Percentiles rank a stretch among this genome's conserved stretches.
phyloP scores from a whole-genome alignment of 2,888 invertebrate species.

The Drosophila nigricruria region DNA sequence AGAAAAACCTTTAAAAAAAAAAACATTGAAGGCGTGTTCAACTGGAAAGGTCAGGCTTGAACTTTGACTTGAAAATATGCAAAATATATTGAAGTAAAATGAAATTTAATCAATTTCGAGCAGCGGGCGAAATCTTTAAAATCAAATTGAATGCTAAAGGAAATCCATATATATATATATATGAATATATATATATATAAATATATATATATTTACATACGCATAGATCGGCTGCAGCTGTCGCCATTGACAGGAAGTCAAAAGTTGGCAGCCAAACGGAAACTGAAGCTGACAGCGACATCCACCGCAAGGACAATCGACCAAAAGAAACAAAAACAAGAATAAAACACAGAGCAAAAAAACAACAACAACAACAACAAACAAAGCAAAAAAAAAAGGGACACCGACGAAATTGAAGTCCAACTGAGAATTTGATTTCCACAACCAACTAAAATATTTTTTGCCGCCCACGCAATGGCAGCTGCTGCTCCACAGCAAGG shows the following conservation, averaged over 20 bases:
- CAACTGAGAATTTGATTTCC: conserved; percentile 61
- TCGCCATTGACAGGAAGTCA: conserved; percentile 68
- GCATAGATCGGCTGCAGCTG: conserved; percentile 55
- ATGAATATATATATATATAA: conserved; percentile 31
- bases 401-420: conserved; percentile 55
- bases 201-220: conserved; percentile 32
- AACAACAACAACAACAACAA: neutral
- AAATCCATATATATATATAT: conserved; percentile 27
- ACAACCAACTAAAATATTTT: conserved; percentile 65
- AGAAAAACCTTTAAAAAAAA: conserved; percentile 3
- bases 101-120: conserved; percentile 40
- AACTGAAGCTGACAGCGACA: conserved; percentile 66
- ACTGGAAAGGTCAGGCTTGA: conserved; percentile 17
- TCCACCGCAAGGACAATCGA: conserved; percentile 67
- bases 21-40: conserved; percentile 16
- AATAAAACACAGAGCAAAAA: neutral
- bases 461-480: conserved; percentile 43
- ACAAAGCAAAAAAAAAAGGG: conserved; percentile 32
- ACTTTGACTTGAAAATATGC: conserved; percentile 15
- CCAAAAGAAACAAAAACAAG: conserved; percentile 29
- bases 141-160: conserved; percentile 40
- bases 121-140: conserved; percentile 40
- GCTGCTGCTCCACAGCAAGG: conserved; percentile 43
- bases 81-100: neutral
- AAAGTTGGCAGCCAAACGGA: conserved; percentile 70